phyloP scores from a whole-genome alignment of 2,888 invertebrate species.

The Cynaeus angustus region DNA sequence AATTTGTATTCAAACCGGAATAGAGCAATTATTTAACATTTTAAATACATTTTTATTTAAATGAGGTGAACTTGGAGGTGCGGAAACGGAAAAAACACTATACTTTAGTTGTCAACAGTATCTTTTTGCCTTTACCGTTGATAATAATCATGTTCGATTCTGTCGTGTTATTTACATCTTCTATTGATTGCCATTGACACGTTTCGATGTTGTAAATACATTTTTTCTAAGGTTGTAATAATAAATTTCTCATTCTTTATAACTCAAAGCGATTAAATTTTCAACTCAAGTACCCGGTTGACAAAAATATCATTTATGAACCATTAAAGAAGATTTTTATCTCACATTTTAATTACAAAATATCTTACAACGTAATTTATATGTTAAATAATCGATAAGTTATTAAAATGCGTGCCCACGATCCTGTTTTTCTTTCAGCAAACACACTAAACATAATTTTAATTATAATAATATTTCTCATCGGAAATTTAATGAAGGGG shows the following conservation, averaged over 20 bases:
- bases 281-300: slow-evolving; percentile 55
- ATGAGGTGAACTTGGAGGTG: not conserved
- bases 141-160: not conserved
- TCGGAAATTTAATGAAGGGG: slow-evolving; percentile 49
- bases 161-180: too few relatives aligned
- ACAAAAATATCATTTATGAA: slow-evolving; percentile 62
- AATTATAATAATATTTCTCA: slow-evolving; percentile 57
- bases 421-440: slow-evolving; percentile 57
- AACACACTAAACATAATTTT: slow-evolving; percentile 58
- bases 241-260: slow-evolving; percentile 57
- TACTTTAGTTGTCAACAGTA: slow-evolving; percentile 1
- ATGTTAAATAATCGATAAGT: slow-evolving; percentile 64
- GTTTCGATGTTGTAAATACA: slow-evolving; percentile 48
- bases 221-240: slow-evolving; percentile 50
- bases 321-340: slow-evolving; percentile 60
- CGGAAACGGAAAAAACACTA: not conserved
- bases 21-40: slow-evolving; percentile 18
- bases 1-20: slow-evolving; percentile 25
- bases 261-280: slow-evolving; percentile 55
- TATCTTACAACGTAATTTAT: slow-evolving; percentile 60
- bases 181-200: too few relatives aligned
- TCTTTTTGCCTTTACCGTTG: not conserved
- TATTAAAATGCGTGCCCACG: slow-evolving; percentile 65
- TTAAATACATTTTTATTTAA: slow-evolving; percentile 20
- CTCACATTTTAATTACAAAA: slow-evolving; percentile 61